These are phyloP conservation scores for Dunckerocampus dactyliophorus DNA, from an alignment of 2,113 vertebrate genomes.

Conservation along the genomic window DNA sequence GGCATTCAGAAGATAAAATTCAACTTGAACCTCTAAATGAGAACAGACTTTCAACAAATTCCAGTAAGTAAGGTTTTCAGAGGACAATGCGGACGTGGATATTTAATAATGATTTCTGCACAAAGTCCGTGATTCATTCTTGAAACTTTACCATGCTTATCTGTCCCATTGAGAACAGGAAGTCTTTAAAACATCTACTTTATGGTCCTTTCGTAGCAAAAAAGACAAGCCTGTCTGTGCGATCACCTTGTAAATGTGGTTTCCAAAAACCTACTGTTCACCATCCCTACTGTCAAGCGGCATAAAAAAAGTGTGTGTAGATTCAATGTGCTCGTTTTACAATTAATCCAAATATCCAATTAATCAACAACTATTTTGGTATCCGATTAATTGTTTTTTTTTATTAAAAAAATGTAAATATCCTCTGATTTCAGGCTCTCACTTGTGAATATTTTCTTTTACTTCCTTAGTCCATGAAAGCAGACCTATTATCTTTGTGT, in stretches of 20 bases:
- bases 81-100: slow-evolving; percentile 28
- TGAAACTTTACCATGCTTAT: slow-evolving; percentile 17
- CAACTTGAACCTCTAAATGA: slow-evolving; percentile 27
- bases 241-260: slow-evolving; percentile 5
- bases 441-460: too few species aligned
- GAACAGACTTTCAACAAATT: slow-evolving; percentile 37
- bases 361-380: too few species aligned
- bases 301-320: too few species aligned
- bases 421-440: too few species aligned
- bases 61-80: slow-evolving; percentile 45
- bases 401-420: too few species aligned
- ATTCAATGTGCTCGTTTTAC: too few species aligned
- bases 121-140: slow-evolving; percentile 31
- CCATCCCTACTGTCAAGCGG: slow-evolving; percentile 14
- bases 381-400: too few species aligned
- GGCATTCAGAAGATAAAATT: slow-evolving; percentile 10
- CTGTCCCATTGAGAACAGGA: slow-evolving; percentile 4
- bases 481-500: too few species aligned
- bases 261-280: slow-evolving; percentile 6
- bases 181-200: slow-evolving; percentile 23
- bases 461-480: too few species aligned
- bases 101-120: slow-evolving; percentile 38
- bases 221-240: slow-evolving; percentile 12
- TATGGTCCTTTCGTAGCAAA: slow-evolving; percentile 30
- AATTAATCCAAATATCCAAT: too few species aligned